Conservation (phyloP, 2,888 invertebrate species). For the Calameuta idolon region DNA sequence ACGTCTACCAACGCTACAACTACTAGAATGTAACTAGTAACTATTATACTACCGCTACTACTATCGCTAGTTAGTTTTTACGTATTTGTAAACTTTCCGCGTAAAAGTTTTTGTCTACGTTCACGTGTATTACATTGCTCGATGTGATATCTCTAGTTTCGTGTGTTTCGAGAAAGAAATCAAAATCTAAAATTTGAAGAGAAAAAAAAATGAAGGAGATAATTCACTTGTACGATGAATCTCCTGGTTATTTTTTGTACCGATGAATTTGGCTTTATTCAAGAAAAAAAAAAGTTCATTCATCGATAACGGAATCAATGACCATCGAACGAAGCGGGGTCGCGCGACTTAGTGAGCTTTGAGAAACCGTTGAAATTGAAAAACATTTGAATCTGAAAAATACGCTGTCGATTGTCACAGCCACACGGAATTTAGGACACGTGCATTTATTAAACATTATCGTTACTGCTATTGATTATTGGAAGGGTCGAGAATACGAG, state of each 20-base stretch:
- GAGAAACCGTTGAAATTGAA: slow-evolving; percentile 41
- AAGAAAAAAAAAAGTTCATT: neutral
- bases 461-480: slow-evolving; percentile 35
- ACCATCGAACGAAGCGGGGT: neutral
- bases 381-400: slow-evolving; percentile 45
- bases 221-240: neutral
- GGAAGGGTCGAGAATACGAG: neutral
- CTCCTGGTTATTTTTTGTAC: neutral
- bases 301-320: neutral
- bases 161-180: slow-evolving; percentile 35
- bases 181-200: neutral
- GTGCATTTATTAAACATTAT: slow-evolving; percentile 63
- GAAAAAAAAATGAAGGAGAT: neutral
- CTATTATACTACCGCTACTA: neutral
- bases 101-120: slow-evolving; percentile 28
- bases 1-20: slow-evolving; percentile 4
- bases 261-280: neutral
- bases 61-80: neutral
- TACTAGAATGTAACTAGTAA: neutral
- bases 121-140: slow-evolving; percentile 54
- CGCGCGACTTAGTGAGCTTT: neutral
- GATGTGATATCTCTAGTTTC: slow-evolving; percentile 62
- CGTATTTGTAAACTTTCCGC: neutral
- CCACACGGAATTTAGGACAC: slow-evolving; percentile 56
- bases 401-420: slow-evolving; percentile 63